These are phyloP conservation scores for Orthonevra nobilis DNA, from an alignment of 2,888 invertebrate species.

Conservation along the genomic window DNA sequence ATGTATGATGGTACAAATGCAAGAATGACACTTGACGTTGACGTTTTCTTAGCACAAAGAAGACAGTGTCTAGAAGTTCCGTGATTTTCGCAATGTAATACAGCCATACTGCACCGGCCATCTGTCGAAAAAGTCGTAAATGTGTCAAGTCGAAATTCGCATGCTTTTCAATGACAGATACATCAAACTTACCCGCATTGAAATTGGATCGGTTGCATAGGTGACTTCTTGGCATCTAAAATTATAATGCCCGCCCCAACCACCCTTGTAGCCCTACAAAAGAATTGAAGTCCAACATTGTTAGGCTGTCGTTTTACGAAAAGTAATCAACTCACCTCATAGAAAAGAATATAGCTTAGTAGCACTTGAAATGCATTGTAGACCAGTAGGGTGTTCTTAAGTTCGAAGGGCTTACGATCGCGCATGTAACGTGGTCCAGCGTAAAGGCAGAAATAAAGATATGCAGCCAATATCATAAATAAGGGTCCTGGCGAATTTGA, in stretches of 20 bases:
- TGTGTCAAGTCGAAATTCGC: conserved; percentile 1
- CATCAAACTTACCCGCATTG: conserved; percentile 81
- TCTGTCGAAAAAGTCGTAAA: conserved; percentile 72
- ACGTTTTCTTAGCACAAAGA: conserved; percentile 92
- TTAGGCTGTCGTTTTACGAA: neutral
- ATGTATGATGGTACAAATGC: conserved; percentile 92
- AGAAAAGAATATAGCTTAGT: conserved; percentile 89
- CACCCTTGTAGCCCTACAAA: conserved; percentile 82
- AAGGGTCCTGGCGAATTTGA: conserved; percentile 87
- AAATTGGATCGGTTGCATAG: conserved; percentile 83
- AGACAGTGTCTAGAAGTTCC: conserved; percentile 82
- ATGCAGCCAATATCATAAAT: conserved; percentile 84
- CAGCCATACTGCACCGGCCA: conserved; percentile 80
- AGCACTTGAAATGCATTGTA: conserved; percentile 95
- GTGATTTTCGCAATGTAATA: conserved; percentile 80
- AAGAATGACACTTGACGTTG: conserved; percentile 90
- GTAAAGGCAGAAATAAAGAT: conserved; percentile 87
- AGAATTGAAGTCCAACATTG: too few relatives aligned
- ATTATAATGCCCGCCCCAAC: conserved; percentile 84
- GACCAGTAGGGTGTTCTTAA: conserved; percentile 88
- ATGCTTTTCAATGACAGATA: neutral
- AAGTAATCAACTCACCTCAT: conserved; percentile 82
- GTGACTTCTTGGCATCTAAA: conserved; percentile 87
- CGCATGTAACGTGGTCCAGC: conserved; percentile 95
- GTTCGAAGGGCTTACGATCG: conserved; percentile 90